A percentile compares a stretch with the other conserved stretches of the same genome.
Conservation (phyloP, 2,797 vertebrate genomes). For the Chiroxiphia lanceolata region DNA sequence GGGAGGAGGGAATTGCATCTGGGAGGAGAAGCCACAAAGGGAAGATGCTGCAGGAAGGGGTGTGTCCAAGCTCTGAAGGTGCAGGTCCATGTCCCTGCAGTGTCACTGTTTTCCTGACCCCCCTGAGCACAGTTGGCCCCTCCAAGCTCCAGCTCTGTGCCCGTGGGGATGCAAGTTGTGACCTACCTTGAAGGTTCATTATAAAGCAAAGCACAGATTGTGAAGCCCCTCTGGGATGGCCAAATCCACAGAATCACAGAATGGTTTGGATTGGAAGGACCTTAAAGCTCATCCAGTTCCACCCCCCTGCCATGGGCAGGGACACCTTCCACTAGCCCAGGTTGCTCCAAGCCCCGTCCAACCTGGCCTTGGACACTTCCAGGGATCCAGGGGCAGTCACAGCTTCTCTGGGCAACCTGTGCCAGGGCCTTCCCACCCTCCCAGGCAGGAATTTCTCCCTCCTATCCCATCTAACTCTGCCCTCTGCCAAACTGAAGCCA, state of each 20-base stretch:
- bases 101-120: too few relatives aligned
- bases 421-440: not conserved
- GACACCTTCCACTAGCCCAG: not conserved
- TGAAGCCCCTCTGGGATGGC: not conserved
- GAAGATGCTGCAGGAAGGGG: not conserved
- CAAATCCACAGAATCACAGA: not conserved
- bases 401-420: not conserved
- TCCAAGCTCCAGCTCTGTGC: not conserved
- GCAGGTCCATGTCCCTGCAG: not conserved
- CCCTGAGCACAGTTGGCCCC: not conserved
- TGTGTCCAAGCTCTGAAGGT: not conserved
- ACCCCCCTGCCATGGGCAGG: not conserved
- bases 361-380: not conserved
- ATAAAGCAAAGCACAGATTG: not conserved
- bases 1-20: not conserved
- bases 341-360: accelerated
- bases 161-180: not conserved
- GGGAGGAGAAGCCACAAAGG: not conserved
- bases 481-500: not conserved
- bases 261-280: too few relatives aligned
- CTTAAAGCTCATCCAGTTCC: not conserved
- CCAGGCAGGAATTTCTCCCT: not conserved
- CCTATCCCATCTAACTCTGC: not conserved
- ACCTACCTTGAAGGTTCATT: not conserved
- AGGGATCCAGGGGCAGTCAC: not conserved